These are phyloP conservation scores for Nothoprocta perdicaria DNA, from an alignment of 2,113 vertebrate species.

Conservation along the genomic window DNA sequence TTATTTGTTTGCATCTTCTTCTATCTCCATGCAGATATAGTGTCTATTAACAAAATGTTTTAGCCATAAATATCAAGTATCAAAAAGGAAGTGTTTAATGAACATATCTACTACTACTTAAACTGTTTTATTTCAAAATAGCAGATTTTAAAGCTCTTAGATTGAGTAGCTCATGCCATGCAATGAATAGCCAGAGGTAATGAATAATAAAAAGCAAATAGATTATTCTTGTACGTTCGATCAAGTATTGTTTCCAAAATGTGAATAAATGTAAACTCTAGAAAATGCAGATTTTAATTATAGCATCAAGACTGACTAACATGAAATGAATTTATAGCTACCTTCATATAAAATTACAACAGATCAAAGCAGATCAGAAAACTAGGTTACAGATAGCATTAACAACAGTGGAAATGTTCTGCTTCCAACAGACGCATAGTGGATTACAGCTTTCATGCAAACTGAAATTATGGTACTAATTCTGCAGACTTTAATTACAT, in stretches of 20 bases:
- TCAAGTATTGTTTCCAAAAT: background rate
- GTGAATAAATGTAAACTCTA: background rate
- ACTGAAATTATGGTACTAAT: conserved; percentile 10
- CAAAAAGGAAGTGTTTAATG: background rate
- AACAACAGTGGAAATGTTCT: background rate
- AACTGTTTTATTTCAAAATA: background rate
- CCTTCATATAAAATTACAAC: background rate
- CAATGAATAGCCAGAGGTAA: background rate
- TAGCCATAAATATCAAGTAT: background rate
- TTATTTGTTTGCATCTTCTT: background rate
- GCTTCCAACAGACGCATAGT: background rate
- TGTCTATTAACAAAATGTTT: background rate
- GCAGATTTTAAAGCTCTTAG: background rate
- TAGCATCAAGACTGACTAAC: background rate
- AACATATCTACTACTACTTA: background rate
- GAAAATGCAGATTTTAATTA: background rate
- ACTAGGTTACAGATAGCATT: conserved; percentile 17
- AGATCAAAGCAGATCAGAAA: conserved; percentile 18
- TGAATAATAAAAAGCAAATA: background rate
- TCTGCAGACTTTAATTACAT: conserved; percentile 19
- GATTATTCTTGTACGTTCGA: background rate
- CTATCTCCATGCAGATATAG: background rate
- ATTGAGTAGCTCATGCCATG: background rate
- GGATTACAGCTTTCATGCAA: background rate
- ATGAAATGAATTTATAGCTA: background rate